Conservation (phyloP, 2,113 vertebrate species). For the Lipophrys pholis region DNA sequence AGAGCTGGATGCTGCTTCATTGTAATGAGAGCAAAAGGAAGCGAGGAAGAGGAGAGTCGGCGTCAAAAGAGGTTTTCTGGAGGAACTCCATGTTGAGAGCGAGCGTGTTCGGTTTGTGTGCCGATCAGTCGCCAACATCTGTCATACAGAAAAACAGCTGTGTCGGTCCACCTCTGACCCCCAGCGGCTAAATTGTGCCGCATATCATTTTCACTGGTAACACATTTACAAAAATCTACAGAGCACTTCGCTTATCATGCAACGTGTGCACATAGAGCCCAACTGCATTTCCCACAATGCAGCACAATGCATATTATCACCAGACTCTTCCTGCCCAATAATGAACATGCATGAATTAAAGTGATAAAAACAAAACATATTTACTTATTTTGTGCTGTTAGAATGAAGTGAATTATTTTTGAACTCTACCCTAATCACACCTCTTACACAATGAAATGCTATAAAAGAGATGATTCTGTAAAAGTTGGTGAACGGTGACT, state of each 20-base stretch:
- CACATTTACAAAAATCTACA: neutral
- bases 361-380: too few species aligned
- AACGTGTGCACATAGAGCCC: too few species aligned
- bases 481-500: too few species aligned
- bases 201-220: neutral
- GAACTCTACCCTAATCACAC: too few species aligned
- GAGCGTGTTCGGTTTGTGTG: neutral
- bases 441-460: too few species aligned
- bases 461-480: too few species aligned
- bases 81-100: neutral
- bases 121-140: neutral
- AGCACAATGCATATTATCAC: neutral
- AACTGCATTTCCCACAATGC: neutral
- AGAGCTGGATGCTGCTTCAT: constrained; percentile 6
- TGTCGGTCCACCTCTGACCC: constrained; percentile 1
- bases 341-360: too few species aligned
- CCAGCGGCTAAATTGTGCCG: constrained; percentile 1
- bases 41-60: neutral
- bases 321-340: neutral
- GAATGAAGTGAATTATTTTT: too few species aligned
- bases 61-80: neutral
- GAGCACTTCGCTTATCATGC: too few species aligned
- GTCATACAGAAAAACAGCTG: neutral
- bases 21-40: neutral
- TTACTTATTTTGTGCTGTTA: too few species aligned